These are phyloP conservation scores for Oeneis ivallda DNA, from an alignment of 2,888 invertebrate species.

Conservation along the genomic window DNA sequence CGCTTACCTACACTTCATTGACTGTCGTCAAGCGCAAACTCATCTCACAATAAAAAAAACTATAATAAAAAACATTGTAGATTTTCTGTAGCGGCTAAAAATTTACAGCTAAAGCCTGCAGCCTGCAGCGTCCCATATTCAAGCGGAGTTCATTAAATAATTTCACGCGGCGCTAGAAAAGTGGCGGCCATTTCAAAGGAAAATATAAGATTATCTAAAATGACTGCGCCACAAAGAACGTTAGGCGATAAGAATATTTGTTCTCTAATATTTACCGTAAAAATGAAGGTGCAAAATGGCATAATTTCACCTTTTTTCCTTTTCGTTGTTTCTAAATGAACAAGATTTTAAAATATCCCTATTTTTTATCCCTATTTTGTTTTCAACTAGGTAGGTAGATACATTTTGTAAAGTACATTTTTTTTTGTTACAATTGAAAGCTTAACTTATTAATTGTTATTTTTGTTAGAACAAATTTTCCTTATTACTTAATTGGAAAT, in stretches of 20 bases:
- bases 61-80: conserved; percentile 3
- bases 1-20: too few relatives aligned
- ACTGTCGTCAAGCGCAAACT: too few relatives aligned
- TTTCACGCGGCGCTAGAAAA: conserved; percentile 33
- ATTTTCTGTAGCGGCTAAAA: conserved; percentile 26
- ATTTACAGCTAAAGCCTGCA: conserved; percentile 29
- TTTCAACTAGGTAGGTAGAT: neutral
- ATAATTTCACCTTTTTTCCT: neutral
- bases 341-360: neutral
- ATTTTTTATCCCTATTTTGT: too few relatives aligned
- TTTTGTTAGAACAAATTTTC: too few relatives aligned
- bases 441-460: too few relatives aligned
- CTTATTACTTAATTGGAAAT: too few relatives aligned
- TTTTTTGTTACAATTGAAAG: too few relatives aligned
- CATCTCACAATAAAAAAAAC: too few relatives aligned
- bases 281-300: conserved; percentile 10
- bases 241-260: conserved; percentile 19
- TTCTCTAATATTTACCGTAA: conserved; percentile 15
- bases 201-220: conserved; percentile 30
- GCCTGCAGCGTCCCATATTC: conserved; percentile 31
- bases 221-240: conserved; percentile 15
- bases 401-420: too few relatives aligned
- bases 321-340: neutral
- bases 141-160: conserved; percentile 36
- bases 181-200: conserved; percentile 28